Conservation (phyloP, 2,888 invertebrate genomes). For the Argyresthia albistria region DNA sequence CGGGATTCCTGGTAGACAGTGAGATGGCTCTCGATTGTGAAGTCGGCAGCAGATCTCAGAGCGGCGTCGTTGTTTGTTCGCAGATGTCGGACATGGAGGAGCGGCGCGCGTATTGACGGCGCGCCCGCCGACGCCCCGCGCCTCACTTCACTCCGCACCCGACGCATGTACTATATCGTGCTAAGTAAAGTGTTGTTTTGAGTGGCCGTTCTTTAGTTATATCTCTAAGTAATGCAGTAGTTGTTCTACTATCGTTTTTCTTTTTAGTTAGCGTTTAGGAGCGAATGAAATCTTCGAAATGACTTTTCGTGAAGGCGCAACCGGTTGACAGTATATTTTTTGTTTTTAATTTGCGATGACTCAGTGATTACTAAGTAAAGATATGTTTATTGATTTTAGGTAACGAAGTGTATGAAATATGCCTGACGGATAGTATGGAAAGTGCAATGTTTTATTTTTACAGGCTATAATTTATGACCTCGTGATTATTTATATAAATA, state of each 20-base stretch:
- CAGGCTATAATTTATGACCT: slow-evolving; percentile 1
- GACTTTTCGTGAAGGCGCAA: slow-evolving; percentile 8
- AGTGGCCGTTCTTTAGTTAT: slow-evolving; percentile 29
- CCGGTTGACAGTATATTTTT: slow-evolving; percentile 15
- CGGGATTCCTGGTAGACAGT: too few species aligned
- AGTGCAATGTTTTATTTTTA: slow-evolving; percentile 3
- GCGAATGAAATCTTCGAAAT: slow-evolving; percentile 11
- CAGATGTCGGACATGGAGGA: slow-evolving; percentile 61
- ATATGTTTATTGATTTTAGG: neutral
- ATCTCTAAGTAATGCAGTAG: slow-evolving; percentile 20
- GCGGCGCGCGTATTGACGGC: slow-evolving; percentile 62
- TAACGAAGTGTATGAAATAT: neutral
- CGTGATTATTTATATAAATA: neutral
- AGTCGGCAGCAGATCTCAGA: too few species aligned
- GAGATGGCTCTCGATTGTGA: too few species aligned
- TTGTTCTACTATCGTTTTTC: slow-evolving; percentile 11
- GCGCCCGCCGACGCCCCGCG: slow-evolving; percentile 16
- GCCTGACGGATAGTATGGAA: neutral
- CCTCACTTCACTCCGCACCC: slow-evolving; percentile 13
- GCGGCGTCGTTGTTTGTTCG: slow-evolving; percentile 10
- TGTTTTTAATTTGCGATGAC: slow-evolving; percentile 10
- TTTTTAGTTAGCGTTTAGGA: slow-evolving; percentile 7
- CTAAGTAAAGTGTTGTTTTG: slow-evolving; percentile 42
- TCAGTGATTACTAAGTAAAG: slow-evolving; percentile 1
- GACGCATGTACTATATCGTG: slow-evolving; percentile 27